Evolutionary conservation across 2,888 invertebrate genomes (phyloP), one percentile per base, ranked within the genome.

Genomic region (Agrypnus murinus): DNA sequence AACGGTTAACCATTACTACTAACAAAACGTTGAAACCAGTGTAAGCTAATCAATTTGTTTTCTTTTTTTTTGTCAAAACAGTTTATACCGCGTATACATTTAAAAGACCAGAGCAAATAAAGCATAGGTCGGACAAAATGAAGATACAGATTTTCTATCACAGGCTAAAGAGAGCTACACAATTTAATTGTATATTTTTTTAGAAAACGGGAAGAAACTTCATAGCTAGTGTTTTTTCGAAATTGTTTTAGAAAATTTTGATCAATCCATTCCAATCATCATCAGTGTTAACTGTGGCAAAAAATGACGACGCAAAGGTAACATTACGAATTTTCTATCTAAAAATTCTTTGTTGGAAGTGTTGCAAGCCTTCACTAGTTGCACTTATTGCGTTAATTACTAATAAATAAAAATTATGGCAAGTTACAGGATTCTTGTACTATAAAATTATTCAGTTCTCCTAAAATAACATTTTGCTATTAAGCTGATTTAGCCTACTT

Each of bases 151-250:
- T 55, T 69, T 78, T 82, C 82, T 85, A 85, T 85, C 85, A 85
- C 84, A 85, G 84, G 83, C 83, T 83, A 82, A 81, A 81, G 81
- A 82, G 81, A 82, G 82, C 82, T 81, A 82, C 77, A 78, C 69
- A 72, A 74, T 74, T 72, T 65, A 48, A 69, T 69, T 69, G 69
- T 32, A 55, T 59, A 67, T 43, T 9, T 2, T 58, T 19, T 25
- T n/a, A n/a, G 8, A 40, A 58, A 43, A 58, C 43, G 25, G 19
- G 58, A 55, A 17, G 19, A 31, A 55, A 25, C 25, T 25, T 34
- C 31, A 55, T 10, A 55, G 55, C 5, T 43, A 14, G 15, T 55
- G 36, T n/a, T n/a, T 50, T 25, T 53, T 38, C 38, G 38, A 55
- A 31, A 5, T 50, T 7, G 25, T 2, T 25, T 25, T 25, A 25